These are phyloP conservation scores for Nesogale talazaci DNA, from an alignment of 2,113 vertebrate species.

Conservation along the genomic window DNA sequence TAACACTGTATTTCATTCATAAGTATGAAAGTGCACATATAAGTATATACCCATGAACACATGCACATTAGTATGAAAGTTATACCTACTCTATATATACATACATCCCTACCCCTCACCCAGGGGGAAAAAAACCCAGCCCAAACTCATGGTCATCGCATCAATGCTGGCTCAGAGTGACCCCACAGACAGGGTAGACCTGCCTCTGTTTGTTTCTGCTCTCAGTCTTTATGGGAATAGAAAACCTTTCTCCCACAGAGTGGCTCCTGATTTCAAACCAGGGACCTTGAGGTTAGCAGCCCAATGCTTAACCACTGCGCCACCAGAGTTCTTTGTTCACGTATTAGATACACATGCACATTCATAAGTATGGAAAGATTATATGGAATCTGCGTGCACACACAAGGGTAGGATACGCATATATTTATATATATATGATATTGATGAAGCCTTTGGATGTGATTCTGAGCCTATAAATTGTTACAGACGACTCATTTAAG, in stretches of 20 bases:
- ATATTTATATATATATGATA: not conserved
- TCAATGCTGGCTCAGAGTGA: no score
- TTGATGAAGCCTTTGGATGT: not conserved
- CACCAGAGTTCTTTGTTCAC: no score
- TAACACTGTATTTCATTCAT: not conserved
- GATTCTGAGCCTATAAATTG: not conserved
- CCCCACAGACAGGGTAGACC: no score
- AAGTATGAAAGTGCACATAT: not conserved
- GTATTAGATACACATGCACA: not conserved
- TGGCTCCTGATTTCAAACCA: no score
- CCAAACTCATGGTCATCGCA: no score
- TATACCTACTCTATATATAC: not conserved
- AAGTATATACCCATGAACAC: not conserved
- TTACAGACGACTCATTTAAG: not conserved
- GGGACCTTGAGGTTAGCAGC: no score
- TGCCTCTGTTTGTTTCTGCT: no score
- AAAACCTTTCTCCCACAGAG: no score
- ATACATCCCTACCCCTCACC: not conserved
- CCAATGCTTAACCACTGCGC: no score
- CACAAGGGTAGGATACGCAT: not conserved
- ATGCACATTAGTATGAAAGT: not conserved
- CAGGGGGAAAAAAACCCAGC: not conserved
- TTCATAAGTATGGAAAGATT: not conserved
- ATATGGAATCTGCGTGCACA: not conserved
- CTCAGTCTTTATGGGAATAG: no score